Evolutionary conservation across 2,888 invertebrate genomes (phyloP), one percentile per base, ranked within the genome.

Genomic region (Dexiosoma caninum): DNA sequence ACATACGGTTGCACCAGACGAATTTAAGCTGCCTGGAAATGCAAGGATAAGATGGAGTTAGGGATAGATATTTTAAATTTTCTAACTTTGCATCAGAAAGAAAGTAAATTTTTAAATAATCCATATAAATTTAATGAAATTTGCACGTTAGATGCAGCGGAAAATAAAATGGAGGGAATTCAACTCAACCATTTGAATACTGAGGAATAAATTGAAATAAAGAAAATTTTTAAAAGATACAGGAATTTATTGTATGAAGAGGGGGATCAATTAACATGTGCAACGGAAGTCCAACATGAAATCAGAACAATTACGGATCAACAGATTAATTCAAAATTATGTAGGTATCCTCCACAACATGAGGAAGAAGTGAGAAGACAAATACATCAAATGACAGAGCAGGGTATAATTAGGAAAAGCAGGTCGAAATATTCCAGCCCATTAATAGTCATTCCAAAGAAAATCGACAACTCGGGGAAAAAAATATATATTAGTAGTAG

Each of bases 1-100:
- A 32, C 49, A 60, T 19, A 59, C 71, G 30, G 21, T 66, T n/a
- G 44, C 49, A 46, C 77, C 70, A 6, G 27, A 70, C 1, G 77
- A 78, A 59, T 78, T 78, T 40, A 71, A 78, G 40, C 10, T 78
- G 51, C 78, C 57, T 8, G 30, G 51, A 35, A 49, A 66, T 8
- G 51, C 67, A 21, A 75, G 67, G 30, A n/a, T 67, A n/a, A 21
- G 46, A n/a, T 72, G 40, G 72, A 72, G 55, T 46, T 44, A 42
- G 42, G 44, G 10, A 30, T 62, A 12, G 62, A 62, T 10, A 62
- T 46, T 12, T 46, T 62, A 32, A 62, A 44, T n/a, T 30, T 32
- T 16, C n/a, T 62, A 9, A 62, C 32, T 62, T 2, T 44, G 5
- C 44, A 46, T 46, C 21, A 67, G 10, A n/a, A n/a, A n/a, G n/a